Evolutionary conservation across 2,113 vertebrate genomes (phyloP).

Genomic region (Myrmecophaga tridactyla): DNA sequence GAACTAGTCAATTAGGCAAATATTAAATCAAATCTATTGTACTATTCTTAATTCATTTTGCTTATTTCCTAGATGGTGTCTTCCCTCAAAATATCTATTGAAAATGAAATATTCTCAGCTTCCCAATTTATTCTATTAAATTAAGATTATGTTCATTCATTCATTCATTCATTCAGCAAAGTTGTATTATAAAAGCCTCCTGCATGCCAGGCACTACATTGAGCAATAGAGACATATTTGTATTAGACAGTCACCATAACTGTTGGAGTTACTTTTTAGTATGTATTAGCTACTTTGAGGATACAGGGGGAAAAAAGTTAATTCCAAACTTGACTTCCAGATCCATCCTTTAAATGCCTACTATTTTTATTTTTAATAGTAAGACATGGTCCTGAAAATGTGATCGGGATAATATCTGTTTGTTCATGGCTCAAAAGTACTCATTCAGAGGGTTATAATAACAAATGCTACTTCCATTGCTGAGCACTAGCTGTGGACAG

Average conservation of each 20-base stretch:
- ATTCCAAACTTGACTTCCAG: background rate
- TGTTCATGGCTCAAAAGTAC: background rate
- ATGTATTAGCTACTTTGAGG: background rate
- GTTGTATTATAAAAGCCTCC: background rate
- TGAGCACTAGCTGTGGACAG: background rate
- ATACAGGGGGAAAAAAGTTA: background rate
- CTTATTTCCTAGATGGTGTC: background rate
- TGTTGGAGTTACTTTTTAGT: background rate
- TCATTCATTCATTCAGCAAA: background rate
- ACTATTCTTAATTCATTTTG: background rate
- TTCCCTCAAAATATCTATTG: background rate
- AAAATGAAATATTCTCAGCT: background rate
- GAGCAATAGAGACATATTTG: background rate
- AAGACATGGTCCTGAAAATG: background rate
- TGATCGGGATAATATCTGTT: background rate
- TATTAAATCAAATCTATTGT: background rate
- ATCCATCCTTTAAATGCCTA: background rate
- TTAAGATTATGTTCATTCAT: background rate
- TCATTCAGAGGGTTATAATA: background rate
- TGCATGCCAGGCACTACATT: background rate
- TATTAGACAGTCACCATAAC: background rate
- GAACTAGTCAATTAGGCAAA: background rate
- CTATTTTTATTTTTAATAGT: background rate
- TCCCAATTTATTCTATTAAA: background rate
- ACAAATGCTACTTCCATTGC: background rate